Evolutionary conservation across 2,888 invertebrate genomes (phyloP).

Genomic region (Stegana nigrithorax): DNA sequence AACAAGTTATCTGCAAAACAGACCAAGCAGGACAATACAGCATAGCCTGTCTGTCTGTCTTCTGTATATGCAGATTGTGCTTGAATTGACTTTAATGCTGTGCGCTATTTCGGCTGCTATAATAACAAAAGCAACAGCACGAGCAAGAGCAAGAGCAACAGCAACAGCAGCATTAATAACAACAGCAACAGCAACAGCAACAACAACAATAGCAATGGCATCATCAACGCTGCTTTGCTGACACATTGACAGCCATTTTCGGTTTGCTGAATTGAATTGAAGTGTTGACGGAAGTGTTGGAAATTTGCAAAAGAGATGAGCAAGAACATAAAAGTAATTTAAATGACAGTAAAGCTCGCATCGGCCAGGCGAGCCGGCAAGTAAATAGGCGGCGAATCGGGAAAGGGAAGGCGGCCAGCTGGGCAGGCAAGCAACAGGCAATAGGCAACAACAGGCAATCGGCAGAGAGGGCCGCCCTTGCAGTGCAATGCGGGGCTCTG

Average conservation of each 20-base stretch:
- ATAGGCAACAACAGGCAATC: neutral
- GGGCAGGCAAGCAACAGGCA: neutral
- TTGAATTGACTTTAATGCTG: neutral
- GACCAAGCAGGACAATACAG: neutral
- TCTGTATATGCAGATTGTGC: too few species aligned
- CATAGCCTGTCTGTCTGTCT: neutral
- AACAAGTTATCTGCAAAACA: neutral
- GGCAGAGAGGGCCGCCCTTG: neutral
- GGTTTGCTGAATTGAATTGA: conserved; percentile 44
- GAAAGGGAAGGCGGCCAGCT: neutral
- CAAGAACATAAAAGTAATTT: conserved; percentile 52
- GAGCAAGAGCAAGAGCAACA: neutral
- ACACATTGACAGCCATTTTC: conserved; percentile 57
- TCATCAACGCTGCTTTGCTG: conserved; percentile 38
- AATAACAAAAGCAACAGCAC: neutral
- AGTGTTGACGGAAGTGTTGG: conserved; percentile 58
- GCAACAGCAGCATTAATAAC: neutral
- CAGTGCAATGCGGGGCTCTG: neutral
- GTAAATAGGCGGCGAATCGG: too few species aligned
- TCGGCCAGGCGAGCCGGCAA: neutral
- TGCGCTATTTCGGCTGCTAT: neutral
- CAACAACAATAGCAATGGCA: conserved; percentile 17
- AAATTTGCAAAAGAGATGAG: conserved; percentile 44
- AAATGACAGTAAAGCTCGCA: conserved; percentile 34
- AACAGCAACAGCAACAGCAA: conserved; percentile 1